phyloP scores from a whole-genome alignment of 2,888 invertebrate genomes.

The Mythimna loreyi region DNA sequence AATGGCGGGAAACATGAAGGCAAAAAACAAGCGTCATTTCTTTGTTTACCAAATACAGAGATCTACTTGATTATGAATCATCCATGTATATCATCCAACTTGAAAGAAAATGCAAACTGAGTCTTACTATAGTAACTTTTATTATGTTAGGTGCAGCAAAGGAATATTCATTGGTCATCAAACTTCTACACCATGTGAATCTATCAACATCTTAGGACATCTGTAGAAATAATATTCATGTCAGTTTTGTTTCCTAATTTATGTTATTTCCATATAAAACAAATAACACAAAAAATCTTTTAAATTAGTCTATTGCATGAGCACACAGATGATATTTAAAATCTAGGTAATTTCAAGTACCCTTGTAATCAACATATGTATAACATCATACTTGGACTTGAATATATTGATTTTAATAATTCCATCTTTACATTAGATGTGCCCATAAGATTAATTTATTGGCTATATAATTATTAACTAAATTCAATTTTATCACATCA shows the following conservation, averaged over 20 bases:
- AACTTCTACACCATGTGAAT: conserved; percentile 1
- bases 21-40: conserved; percentile 3
- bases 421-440: conserved; percentile 48
- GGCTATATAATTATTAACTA: conserved; percentile 59
- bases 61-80: conserved; percentile 3
- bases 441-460: conserved; percentile 60
- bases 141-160: neutral
- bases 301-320: conserved; percentile 47
- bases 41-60: neutral
- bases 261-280: conserved; percentile 40
- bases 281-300: conserved; percentile 48
- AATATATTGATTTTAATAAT: conserved; percentile 43
- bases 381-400: neutral
- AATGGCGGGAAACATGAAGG: neutral
- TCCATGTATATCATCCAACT: too few species aligned
- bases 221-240: conserved; percentile 35
- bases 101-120: neutral
- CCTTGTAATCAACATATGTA: conserved; percentile 9
- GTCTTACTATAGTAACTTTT: neutral
- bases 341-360: conserved; percentile 19
- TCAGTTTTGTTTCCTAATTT: conserved; percentile 34
- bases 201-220: conserved; percentile 2
- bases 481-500: conserved; percentile 67
- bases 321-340: conserved; percentile 53
- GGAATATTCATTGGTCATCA: neutral